Base-by-base conservation (phyloP, 2,888 invertebrate species). In the Pseudanteris insignis region DNA sequence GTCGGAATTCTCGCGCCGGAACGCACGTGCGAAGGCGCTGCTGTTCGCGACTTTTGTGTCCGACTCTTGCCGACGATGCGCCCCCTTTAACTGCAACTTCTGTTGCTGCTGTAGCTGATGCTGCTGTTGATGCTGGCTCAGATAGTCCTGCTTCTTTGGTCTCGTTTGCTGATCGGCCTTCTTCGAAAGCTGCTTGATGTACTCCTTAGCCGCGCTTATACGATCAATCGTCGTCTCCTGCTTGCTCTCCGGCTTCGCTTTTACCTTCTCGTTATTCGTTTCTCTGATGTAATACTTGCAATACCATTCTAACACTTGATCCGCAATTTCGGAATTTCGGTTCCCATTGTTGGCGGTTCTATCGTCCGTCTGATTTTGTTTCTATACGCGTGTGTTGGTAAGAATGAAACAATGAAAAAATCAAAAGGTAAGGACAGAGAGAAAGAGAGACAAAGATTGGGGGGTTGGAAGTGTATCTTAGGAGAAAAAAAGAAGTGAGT, bases 1-100 rank as follows among this genome's bases (percentile, higher is more conserved):
- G 78, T 92, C 92, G 0, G 92, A 91, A 78, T 91, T 91, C 78
- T 92, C 92, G 65, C 92, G 85, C 59, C 92, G 85, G 79, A 92
- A 92, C 24, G 89, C 90, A 67, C 90, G 85, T 65, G 89, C 87
- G 80, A 91, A 90, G 61, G 89, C 76, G 60, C 73, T 75, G 85
- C 76, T 66, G 70, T 86, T 87, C 36, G 86, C 84, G 68, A 90
- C 82, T 77, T 86, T 89, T 8, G 86, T 84, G 73, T 90, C 91
- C 58, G 89, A 85, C 64, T 91, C 90, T 77, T 89, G 88, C 60
- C 90, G 86, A 68, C 90, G 86, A 75, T 89, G 88, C 65, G 72
- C 68, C 6, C 71, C 66, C 38, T 77, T 77, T 83, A 71, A 78
- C 74, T 46, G 83, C n/a, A n/a, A n/a, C n/a, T n/a, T n/a, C n/a